Percentiles rank a stretch among this genome's conserved stretches.
Conservation (phyloP, 1,140 invertebrate genomes). For the Armadillidium nasatum region DNA sequence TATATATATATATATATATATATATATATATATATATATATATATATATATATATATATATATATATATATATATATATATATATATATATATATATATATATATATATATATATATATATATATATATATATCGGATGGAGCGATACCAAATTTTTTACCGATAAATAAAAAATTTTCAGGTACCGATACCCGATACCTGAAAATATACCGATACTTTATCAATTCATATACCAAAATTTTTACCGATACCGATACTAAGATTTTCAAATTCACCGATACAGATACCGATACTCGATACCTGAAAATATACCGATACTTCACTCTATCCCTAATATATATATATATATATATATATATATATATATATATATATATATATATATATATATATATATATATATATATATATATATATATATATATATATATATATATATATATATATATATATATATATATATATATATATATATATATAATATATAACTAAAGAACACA, state of each 20-base stretch:
- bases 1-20: no score
- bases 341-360: background rate
- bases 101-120: background rate
- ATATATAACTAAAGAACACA: no score
- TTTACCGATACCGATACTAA: no score
- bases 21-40: conserved; percentile 15
- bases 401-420: background rate
- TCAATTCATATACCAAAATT: no score
- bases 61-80: background rate
- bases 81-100: background rate
- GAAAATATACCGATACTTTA: no score
- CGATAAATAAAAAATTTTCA: no score
- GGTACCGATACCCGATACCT: no score
- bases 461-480: background rate
- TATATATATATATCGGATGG: background rate
- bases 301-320: no score
- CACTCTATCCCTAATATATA: no score
- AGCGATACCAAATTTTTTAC: no score
- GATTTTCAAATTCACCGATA: no score
- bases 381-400: background rate
- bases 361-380: background rate
- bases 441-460: background rate
- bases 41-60: background rate
- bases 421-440: background rate
- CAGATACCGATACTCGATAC: no score